These are phyloP conservation scores for Drosophila limbata DNA, from an alignment of 2,888 invertebrate genomes.

Conservation along the genomic window DNA sequence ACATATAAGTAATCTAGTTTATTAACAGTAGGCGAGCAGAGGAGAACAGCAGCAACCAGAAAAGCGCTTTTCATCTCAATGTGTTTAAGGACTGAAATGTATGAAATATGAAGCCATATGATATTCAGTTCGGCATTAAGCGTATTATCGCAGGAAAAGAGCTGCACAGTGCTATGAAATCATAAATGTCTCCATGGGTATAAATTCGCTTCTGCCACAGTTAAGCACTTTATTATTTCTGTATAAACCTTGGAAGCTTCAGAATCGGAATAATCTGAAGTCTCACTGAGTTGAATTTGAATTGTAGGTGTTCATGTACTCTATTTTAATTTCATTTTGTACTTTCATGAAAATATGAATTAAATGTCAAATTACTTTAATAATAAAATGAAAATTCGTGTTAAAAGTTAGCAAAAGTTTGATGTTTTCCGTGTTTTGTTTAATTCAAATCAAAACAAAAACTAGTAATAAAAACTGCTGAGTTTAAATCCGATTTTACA, in stretches of 20 bases:
- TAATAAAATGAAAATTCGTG: background rate
- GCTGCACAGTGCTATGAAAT: background rate
- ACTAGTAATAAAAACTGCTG: constrained; percentile 12
- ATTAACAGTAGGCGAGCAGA: constrained; percentile 28
- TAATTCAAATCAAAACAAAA: constrained; percentile 25
- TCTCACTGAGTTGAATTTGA: background rate
- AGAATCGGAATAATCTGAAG: background rate
- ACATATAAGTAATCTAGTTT: constrained; percentile 48
- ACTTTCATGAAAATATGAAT: background rate
- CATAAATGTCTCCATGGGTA: background rate
- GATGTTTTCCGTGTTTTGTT: background rate
- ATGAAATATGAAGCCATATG: constrained; percentile 32
- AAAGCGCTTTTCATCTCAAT: constrained; percentile 37
- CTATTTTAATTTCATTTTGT: background rate
- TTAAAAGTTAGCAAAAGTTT: background rate
- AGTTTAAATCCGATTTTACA: constrained; percentile 50
- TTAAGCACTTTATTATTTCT: background rate
- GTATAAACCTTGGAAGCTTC: background rate
- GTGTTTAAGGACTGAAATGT: background rate
- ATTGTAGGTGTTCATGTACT: background rate
- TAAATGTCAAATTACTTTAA: background rate
- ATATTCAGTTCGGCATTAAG: constrained; percentile 8
- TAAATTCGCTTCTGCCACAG: background rate
- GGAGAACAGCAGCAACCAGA: constrained; percentile 15
- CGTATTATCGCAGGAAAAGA: constrained; percentile 5